Conservation (phyloP, 2,888 invertebrate species). For the Drosophila nr. medialis region DNA sequence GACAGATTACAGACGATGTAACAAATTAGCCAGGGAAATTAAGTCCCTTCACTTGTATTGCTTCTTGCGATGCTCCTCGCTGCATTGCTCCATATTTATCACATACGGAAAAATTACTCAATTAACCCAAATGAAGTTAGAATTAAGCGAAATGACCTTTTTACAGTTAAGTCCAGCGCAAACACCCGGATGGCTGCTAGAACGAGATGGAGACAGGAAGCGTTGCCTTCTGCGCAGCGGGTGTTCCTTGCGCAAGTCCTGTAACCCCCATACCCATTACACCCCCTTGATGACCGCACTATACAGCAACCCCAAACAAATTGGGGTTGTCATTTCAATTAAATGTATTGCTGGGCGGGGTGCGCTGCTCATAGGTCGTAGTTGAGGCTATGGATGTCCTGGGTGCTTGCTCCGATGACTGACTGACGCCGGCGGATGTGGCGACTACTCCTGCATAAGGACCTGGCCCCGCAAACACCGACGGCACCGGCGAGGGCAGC, state of each 20-base stretch:
- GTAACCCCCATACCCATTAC: background rate
- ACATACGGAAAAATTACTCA: slow-evolving; percentile 66
- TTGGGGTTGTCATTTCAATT: slow-evolving; percentile 79
- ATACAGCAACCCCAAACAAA: slow-evolving; percentile 63
- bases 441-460: slow-evolving; percentile 17
- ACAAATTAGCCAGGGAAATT: slow-evolving; percentile 58
- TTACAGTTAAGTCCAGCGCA: slow-evolving; percentile 35
- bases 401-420: slow-evolving; percentile 32
- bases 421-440: slow-evolving; percentile 21
- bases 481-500: slow-evolving; percentile 77
- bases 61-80: slow-evolving; percentile 42
- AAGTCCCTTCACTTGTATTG: slow-evolving; percentile 52
- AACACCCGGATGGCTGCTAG: slow-evolving; percentile 5
- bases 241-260: slow-evolving; percentile 65
- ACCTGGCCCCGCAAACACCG: slow-evolving; percentile 36
- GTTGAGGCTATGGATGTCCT: slow-evolving; percentile 39
- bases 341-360: slow-evolving; percentile 81
- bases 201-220: slow-evolving; percentile 18
- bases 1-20: slow-evolving; percentile 66
- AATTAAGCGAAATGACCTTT: slow-evolving; percentile 71
- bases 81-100: slow-evolving; percentile 66
- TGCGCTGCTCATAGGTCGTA: slow-evolving; percentile 80
- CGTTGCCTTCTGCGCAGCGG: slow-evolving; percentile 58
- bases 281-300: slow-evolving; percentile 14
- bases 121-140: slow-evolving; percentile 70